Percentiles rank a stretch among this genome's conserved stretches.
Evolutionary conservation across 1,140 invertebrate genomes (phyloP).

Genomic region (Drosophila prosaltans): DNA sequence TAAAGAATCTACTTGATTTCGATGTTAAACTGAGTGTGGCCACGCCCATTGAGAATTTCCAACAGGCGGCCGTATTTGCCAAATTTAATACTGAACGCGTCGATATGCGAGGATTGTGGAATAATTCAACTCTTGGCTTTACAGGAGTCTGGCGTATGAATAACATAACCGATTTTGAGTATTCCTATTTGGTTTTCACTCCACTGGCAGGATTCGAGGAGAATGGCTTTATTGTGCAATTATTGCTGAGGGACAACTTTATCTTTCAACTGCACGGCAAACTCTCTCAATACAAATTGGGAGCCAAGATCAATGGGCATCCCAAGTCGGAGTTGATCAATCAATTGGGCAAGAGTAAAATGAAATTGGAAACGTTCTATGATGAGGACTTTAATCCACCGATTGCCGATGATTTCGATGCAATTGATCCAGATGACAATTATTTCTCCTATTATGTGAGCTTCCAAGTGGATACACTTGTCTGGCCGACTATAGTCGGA

Average conservation of each 20-base stretch:
- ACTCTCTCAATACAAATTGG: conserved; percentile 86
- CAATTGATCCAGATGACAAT: conserved; percentile 74
- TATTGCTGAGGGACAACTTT: conserved; percentile 85
- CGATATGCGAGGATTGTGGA: conserved; percentile 89
- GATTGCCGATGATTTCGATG: conserved; percentile 54
- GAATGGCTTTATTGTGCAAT: conserved; percentile 88
- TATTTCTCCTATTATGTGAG: conserved; percentile 85
- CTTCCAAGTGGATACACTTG: conserved; percentile 86
- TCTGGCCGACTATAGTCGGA: conserved; percentile 86
- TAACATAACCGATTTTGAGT: conserved; percentile 89
- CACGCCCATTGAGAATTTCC: conserved; percentile 88
- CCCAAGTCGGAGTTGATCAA: conserved; percentile 84
- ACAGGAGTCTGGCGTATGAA: conserved; percentile 89
- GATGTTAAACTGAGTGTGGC: conserved; percentile 89
- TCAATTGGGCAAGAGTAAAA: conserved; percentile 64
- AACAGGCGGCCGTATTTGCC: conserved; percentile 84
- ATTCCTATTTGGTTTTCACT: conserved; percentile 90
- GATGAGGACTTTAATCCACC: conserved; percentile 72
- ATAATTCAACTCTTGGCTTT: conserved; percentile 89
- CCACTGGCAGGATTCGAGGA: conserved; percentile 89
- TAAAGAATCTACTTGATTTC: conserved; percentile 86
- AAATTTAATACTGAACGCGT: conserved; percentile 79
- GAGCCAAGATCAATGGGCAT: conserved; percentile 84
- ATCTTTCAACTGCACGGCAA: conserved; percentile 88
- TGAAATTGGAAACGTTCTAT: conserved; percentile 64